A percentile compares a stretch with the other conserved stretches of the same genome.
These are phyloP conservation scores for Orchesellides sinensis DNA, from an alignment of 2,888 invertebrate species.

Conservation along the genomic window DNA sequence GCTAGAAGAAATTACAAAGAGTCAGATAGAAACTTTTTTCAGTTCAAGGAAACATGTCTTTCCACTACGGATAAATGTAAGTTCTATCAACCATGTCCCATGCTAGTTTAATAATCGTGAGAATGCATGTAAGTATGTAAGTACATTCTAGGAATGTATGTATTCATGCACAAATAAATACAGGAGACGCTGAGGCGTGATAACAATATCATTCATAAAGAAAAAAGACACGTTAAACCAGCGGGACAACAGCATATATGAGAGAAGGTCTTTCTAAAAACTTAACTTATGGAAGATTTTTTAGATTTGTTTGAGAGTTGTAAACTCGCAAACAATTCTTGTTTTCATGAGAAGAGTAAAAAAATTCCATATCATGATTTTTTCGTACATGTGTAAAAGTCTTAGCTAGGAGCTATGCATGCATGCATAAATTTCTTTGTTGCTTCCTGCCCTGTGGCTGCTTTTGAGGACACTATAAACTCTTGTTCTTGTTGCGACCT, in stretches of 20 bases:
- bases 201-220: neutral
- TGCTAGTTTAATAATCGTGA: neutral
- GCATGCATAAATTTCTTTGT: neutral
- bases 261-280: neutral
- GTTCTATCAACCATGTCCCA: neutral
- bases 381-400: neutral
- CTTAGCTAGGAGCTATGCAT: neutral
- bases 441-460: neutral
- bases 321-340: neutral
- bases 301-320: neutral
- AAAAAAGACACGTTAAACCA: slow-evolving; percentile 6
- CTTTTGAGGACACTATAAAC: neutral
- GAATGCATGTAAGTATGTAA: neutral
- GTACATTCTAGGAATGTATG: neutral
- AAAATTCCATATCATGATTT: neutral
- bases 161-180: neutral
- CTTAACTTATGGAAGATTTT: neutral
- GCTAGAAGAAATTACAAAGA: neutral
- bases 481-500: neutral
- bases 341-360: neutral
- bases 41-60: slow-evolving; percentile 1
- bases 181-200: neutral
- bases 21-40: neutral
- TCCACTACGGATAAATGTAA: neutral
- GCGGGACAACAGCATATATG: neutral